These are phyloP conservation scores for Indicator maculatus DNA, from an alignment of 2,113 vertebrate species.

Conservation along the genomic window DNA sequence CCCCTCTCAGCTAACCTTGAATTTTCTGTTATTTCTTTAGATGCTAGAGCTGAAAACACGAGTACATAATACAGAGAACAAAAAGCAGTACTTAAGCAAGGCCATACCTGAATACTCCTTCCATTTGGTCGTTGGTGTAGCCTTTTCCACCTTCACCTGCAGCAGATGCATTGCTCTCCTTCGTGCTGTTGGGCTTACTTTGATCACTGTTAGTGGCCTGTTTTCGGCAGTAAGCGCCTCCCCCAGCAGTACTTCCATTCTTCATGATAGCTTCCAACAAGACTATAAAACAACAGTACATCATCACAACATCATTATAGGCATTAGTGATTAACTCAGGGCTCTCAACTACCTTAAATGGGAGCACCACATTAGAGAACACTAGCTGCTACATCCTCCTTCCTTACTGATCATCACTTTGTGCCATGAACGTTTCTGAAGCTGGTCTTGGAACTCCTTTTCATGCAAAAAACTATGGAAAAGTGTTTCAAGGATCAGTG, in stretches of 20 bases:
- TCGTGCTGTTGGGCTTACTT: slow-evolving; percentile 55
- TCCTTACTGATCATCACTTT: neutral
- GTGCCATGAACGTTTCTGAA: neutral
- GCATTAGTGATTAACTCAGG: neutral
- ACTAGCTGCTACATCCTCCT: neutral
- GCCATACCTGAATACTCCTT: slow-evolving; percentile 91
- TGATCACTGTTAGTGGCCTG: slow-evolving; percentile 72
- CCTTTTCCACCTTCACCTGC: slow-evolving; percentile 80
- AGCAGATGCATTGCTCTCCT: slow-evolving; percentile 68
- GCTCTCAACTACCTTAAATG: neutral
- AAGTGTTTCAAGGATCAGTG: neutral
- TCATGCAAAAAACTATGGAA: rapidly evolving
- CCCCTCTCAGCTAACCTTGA: neutral
- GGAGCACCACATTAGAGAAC: neutral
- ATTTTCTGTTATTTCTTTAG: neutral
- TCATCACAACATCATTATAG: neutral
- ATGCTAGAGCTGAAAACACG: neutral
- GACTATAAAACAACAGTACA: slow-evolving; percentile 72
- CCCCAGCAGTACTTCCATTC: slow-evolving; percentile 89
- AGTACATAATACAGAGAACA: neutral
- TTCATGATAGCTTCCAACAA: slow-evolving; percentile 88
- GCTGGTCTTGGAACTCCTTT: neutral
- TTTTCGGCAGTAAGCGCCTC: slow-evolving; percentile 80
- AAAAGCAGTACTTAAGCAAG: slow-evolving; percentile 22
- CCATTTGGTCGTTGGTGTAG: slow-evolving; percentile 91